Percentiles rank a stretch among this genome's conserved stretches.
These are phyloP conservation scores for Limanda limanda DNA, from an alignment of 2,113 vertebrate genomes.

Conservation along the genomic window DNA sequence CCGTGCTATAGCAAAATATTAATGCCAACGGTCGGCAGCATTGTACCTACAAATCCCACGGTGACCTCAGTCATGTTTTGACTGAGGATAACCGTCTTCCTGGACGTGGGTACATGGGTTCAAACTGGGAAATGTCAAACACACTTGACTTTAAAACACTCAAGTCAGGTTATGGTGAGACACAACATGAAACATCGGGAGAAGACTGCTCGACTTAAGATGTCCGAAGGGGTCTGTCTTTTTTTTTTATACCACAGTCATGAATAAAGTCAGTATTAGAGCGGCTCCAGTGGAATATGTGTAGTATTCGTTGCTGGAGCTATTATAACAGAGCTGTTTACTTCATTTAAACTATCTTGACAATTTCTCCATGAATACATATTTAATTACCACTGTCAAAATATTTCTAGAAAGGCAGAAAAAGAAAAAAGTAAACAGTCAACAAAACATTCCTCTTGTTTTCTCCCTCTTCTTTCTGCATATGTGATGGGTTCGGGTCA, in stretches of 20 bases:
- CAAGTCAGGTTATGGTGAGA: not conserved
- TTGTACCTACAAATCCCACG: conserved; percentile 51
- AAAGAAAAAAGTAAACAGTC: conserved; percentile 1
- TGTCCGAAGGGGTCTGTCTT: conserved; percentile 17
- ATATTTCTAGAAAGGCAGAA: conserved; percentile 32
- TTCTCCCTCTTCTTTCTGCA: conserved; percentile 35
- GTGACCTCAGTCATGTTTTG: conserved; percentile 31
- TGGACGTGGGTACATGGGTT: conserved; percentile 42
- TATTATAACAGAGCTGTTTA: conserved; percentile 32
- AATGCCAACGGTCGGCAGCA: conserved; percentile 23
- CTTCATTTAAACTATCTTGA: conserved; percentile 11
- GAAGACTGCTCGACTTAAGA: conserved; percentile 21
- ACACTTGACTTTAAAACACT: conserved; percentile 51
- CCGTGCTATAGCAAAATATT: conserved; percentile 49
- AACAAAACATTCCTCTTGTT: conserved; percentile 40
- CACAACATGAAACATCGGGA: conserved; percentile 26
- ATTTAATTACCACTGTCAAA: conserved; percentile 50
- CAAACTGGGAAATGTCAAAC: conserved; percentile 63
- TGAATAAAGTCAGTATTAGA: not conserved
- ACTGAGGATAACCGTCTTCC: conserved; percentile 23
- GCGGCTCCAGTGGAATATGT: conserved; percentile 2
- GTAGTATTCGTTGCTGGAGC: not conserved
- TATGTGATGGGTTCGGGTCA: conserved; percentile 57
- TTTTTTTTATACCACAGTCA: conserved; percentile 3
- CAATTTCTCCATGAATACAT: conserved; percentile 64